Evolutionary conservation across 2,113 vertebrate genomes (phyloP), one percentile per base, ranked within the genome.

Genomic region (Grammomys dolichurus): DNA sequence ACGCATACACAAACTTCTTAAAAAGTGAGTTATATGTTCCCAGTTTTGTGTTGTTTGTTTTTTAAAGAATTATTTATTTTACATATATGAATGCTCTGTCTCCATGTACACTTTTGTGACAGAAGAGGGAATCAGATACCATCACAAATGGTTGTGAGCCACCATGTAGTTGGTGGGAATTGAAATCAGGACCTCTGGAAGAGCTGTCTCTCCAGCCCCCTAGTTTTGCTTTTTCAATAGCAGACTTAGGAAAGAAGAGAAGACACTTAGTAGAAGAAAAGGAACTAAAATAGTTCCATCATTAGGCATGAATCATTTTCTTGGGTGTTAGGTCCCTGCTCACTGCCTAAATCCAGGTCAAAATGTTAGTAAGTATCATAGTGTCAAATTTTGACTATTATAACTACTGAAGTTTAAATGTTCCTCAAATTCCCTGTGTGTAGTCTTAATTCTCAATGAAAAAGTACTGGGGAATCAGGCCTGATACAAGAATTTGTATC

Each of bases 261-360:
- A 87, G 54, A 65, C 40, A 19, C 6, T 28, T 28, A 56, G 63
- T 26, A 73, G 26, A 91, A 95, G 81, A 20, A 12, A 54, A 81
- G 20, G 80, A 43, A 7, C 17, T 31, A 3, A 14, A 2, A 5
- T 17, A 28, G 43, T 86, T 73, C 72, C 58, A 63, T 86, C 13
- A 46, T 54, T n/a, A 31, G 19, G 10, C 3, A 8, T 0, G 0
- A 0, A 26, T 51, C 48, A 0, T 5, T 1, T 1, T 36, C 28
- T 22, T 51, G 70, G 54, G 9, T 63, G 5, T 70, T 48, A 60
- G 33, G 17, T 70, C 12, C 7, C 5, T 67, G 16, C 9, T 7
- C 31, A 3, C 17, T 69, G 2, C 69, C n/a, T 36, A 17, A 81
- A 88, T 56, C 43, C 0, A 1, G 63, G 46, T 48, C 26, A 19